Conservation (phyloP, 1,140 invertebrate species). For the Drosophila dunni region DNA sequence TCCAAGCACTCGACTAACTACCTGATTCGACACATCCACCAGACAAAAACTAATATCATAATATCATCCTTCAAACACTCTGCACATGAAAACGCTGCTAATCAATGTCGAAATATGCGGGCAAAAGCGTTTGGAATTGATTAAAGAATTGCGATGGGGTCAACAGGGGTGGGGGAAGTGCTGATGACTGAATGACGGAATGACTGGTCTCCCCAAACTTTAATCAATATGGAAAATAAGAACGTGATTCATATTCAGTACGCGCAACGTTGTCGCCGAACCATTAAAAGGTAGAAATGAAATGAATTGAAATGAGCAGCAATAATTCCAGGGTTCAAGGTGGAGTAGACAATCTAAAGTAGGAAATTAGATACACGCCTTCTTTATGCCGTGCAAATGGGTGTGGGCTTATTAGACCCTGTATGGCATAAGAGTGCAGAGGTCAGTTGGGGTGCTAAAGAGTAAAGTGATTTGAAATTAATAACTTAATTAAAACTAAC, state of each 20-base stretch:
- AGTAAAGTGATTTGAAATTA: too few species aligned
- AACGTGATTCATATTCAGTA: constrained; percentile 72
- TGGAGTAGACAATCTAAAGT: neutral
- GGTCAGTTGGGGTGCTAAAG: too few species aligned
- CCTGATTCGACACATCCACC: neutral
- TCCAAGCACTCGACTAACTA: too few species aligned
- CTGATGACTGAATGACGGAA: neutral
- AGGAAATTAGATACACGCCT: constrained; percentile 63
- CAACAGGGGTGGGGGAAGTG: neutral
- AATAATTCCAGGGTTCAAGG: neutral
- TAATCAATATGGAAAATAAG: constrained; percentile 73
- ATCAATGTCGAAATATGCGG: constrained; percentile 46
- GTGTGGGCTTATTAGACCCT: neutral
- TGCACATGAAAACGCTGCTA: constrained; percentile 19
- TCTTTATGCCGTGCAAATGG: neutral
- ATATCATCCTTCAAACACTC: constrained; percentile 21
- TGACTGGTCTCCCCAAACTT: constrained; percentile 29
- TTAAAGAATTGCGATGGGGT: neutral
- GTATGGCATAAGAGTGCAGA: too few species aligned
- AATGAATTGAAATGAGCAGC: constrained; percentile 61
- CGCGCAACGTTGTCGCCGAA: constrained; percentile 47
- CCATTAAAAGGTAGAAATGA: constrained; percentile 64
- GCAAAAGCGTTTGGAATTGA: neutral
- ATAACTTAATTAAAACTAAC: too few species aligned
- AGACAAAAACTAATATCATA: neutral